Conservation (phyloP, 2,797 vertebrate genomes). For the Falco peregrinus region DNA sequence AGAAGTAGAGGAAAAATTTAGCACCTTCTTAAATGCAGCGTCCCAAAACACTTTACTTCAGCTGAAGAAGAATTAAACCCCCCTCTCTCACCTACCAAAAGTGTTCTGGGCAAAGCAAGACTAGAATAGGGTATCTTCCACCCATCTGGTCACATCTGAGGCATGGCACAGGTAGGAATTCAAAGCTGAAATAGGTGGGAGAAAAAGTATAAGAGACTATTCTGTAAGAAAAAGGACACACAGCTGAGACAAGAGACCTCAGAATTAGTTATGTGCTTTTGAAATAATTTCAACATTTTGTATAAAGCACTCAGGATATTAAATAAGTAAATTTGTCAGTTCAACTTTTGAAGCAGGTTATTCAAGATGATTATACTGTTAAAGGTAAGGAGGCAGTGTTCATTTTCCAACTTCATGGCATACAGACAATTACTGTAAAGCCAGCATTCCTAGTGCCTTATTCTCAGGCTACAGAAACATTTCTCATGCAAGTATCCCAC, state of each 20-base stretch:
- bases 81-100: not conserved
- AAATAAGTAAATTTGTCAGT: not conserved
- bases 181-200: not conserved
- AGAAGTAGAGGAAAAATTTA: not conserved
- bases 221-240: not conserved
- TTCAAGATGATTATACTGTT: not conserved
- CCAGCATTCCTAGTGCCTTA: not conserved
- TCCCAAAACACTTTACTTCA: not conserved
- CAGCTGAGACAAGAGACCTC: not conserved
- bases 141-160: not conserved
- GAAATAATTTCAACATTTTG: not conserved
- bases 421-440: not conserved
- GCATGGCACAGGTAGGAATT: not conserved
- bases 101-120: not conserved
- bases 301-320: not conserved
- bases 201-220: not conserved
- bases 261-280: not conserved
- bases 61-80: not conserved
- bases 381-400: not conserved
- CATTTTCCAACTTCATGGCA: not conserved
- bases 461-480: conserved; percentile 40
- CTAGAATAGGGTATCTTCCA: not conserved
- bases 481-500: conserved; percentile 33
- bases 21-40: not conserved
- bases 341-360: conserved; percentile 16